Base-by-base conservation (phyloP, 2,113 vertebrate species). In the Xenopus tropicalis region DNA sequence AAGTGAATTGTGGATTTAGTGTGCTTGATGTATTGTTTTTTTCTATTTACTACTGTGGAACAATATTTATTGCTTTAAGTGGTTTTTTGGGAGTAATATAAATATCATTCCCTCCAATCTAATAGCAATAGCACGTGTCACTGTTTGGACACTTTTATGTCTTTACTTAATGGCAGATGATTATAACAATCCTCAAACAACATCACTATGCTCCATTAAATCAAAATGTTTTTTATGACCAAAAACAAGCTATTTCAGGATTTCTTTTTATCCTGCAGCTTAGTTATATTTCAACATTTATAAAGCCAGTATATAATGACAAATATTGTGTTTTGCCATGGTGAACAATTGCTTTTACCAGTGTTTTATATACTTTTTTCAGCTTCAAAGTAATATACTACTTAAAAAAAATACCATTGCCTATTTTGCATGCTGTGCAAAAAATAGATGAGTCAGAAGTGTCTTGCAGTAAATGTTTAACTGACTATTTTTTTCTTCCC, bases 381-480 rank as follows among this genome's bases (percentile, higher is more conserved):
- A 43, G 66, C 62, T 66, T 78, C 20, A 46, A 59, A 29, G 20
- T 70, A 25, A 51, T 1, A 64, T 24, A 23, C 48, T 29, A 57
- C 70, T 71, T 37, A 25, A 42, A 58, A 43, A 16, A 57, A 22
- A 66, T 57, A 73, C 51, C 66, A 73, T 43, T 22, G 29, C 5
- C 63, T 66, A 63, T 59, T 73, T 59, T 66, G 14, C 63, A 73
- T 73, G 63, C 71, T 73, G 71, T 14, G 61, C 61, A 59, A 58
- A 52, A 43, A 58, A 20, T 71, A 19, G 58, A 21, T 19, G 58
- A 72, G 72, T 69, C 14, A 1, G 8, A 0, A 57, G n/a, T n/a
- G 69, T 78, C 77, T 78, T 78, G 37, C 5, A 66, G 10, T 63
- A 24, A 79, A 16, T 57, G 72, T 77, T 58, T 66, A 42, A 48